A percentile compares a stretch with the other conserved stretches of the same genome.
Evolutionary conservation across 2,888 invertebrate species (phyloP).

Genomic region (Chrysolina oricalcia): DNA sequence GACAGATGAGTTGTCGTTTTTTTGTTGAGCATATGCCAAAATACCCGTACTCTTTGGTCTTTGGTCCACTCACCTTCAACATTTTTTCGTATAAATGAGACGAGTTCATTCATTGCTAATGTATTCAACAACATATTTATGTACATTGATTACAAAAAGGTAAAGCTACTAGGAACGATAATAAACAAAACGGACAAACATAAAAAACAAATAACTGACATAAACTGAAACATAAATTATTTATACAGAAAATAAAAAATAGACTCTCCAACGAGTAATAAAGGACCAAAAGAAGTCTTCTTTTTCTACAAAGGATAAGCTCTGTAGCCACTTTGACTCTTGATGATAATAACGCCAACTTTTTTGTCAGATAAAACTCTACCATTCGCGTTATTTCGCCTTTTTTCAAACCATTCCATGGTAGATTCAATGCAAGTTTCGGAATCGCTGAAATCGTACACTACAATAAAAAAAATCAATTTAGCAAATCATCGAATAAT

Average conservation of each 20-base stretch:
- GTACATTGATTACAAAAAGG: neutral
- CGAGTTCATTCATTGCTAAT: too few species aligned
- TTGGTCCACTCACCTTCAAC: too few species aligned
- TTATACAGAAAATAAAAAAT: neutral
- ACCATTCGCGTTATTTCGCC: neutral
- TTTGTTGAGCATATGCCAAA: too few species aligned
- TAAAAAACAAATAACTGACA: neutral
- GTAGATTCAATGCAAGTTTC: neutral
- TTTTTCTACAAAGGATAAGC: conserved; percentile 27
- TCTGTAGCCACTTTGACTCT: conserved; percentile 35
- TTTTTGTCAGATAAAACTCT: neutral
- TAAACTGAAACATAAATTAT: neutral
- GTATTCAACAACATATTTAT: neutral
- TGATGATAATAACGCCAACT: conserved; percentile 37
- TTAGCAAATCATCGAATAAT: neutral
- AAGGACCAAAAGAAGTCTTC: neutral
- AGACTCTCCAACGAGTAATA: neutral
- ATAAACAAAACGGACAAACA: neutral
- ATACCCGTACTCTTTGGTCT: too few species aligned
- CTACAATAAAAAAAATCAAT: conserved; percentile 13
- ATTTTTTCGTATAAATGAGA: too few species aligned
- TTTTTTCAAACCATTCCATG: conserved; percentile 21
- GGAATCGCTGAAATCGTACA: conserved; percentile 17
- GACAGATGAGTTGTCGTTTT: too few species aligned
- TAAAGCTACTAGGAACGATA: neutral